phyloP scores from a whole-genome alignment of 2,113 vertebrate species.

The Lonchura striata region DNA sequence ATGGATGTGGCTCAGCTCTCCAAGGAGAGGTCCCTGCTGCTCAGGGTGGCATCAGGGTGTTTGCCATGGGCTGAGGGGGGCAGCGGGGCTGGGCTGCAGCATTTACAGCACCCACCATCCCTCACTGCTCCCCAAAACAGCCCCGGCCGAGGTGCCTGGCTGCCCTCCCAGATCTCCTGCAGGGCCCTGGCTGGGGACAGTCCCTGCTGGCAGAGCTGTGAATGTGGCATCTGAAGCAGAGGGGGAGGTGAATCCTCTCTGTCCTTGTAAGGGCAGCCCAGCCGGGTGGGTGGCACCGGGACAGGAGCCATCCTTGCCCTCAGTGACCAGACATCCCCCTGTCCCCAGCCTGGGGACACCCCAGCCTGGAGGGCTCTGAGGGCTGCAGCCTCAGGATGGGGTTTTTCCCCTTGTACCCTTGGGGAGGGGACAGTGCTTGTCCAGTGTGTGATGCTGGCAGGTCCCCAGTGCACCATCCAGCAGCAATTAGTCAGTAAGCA shows the following conservation, averaged over 20 bases:
- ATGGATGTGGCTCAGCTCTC: not conserved
- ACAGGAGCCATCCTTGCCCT: not conserved
- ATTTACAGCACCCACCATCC: accelerated
- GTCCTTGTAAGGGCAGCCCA: constrained; percentile 11
- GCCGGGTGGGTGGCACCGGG: not conserved
- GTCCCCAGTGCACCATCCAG: not conserved
- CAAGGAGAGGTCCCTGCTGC: not conserved
- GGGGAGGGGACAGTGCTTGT: not conserved
- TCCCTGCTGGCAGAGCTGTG: not conserved
- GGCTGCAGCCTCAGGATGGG: not conserved
- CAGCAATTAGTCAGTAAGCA: not conserved
- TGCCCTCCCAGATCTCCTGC: not conserved
- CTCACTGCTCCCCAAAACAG: not conserved
- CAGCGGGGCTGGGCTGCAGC: not conserved
- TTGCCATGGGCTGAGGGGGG: not conserved
- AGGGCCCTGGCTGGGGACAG: not conserved
- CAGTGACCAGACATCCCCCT: not conserved
- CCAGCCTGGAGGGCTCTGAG: not conserved
- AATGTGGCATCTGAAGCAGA: not conserved
- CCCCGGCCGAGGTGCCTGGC: not conserved
- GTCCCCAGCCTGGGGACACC: not conserved
- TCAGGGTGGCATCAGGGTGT: accelerated
- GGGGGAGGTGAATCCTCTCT: accelerated
- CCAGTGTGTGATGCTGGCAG: not conserved
- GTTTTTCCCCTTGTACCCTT: accelerated